Conservation (phyloP, 1,140 invertebrate genomes). For the Goniozus legneri region DNA sequence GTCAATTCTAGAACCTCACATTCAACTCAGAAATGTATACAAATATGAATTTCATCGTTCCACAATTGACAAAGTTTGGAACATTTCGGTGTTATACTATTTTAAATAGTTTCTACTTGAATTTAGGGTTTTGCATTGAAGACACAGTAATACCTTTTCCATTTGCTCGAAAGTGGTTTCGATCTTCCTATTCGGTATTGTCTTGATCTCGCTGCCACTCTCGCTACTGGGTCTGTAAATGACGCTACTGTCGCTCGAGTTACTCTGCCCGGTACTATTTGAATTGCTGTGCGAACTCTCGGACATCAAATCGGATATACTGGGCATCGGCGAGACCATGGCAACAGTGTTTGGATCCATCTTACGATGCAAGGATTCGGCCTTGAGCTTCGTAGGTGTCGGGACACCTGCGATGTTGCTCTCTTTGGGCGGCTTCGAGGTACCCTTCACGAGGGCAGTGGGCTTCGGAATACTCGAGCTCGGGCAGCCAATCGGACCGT, state of each 20-base stretch:
- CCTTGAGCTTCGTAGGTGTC: conserved; percentile 34
- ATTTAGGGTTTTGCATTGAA: too few species aligned
- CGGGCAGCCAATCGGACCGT: conserved; percentile 23
- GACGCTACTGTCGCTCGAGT: conserved; percentile 66
- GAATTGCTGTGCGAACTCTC: conserved; percentile 61
- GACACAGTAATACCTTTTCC: conserved; percentile 47
- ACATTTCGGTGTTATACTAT: too few species aligned
- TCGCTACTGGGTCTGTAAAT: conserved; percentile 68
- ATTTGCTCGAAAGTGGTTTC: conserved; percentile 44
- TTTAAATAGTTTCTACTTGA: too few species aligned
- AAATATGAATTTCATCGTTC: too few species aligned
- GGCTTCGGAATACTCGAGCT: conserved; percentile 83
- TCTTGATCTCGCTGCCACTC: conserved; percentile 61
- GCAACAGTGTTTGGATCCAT: conserved; percentile 64
- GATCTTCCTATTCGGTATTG: conserved; percentile 58
- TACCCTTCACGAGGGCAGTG: conserved; percentile 85
- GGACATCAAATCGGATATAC: conserved; percentile 50
- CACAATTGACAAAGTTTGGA: too few species aligned
- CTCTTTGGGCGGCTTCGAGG: conserved; percentile 62
- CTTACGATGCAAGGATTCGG: conserved; percentile 46
- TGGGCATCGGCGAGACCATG: conserved; percentile 73
- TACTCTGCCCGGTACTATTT: conserved; percentile 60
- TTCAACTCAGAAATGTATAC: too few species aligned
- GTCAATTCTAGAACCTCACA: too few species aligned
- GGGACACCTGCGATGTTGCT: conserved; percentile 27